Evolutionary conservation across 2,797 vertebrate species (phyloP).

Genomic region (Argya squamiceps): DNA sequence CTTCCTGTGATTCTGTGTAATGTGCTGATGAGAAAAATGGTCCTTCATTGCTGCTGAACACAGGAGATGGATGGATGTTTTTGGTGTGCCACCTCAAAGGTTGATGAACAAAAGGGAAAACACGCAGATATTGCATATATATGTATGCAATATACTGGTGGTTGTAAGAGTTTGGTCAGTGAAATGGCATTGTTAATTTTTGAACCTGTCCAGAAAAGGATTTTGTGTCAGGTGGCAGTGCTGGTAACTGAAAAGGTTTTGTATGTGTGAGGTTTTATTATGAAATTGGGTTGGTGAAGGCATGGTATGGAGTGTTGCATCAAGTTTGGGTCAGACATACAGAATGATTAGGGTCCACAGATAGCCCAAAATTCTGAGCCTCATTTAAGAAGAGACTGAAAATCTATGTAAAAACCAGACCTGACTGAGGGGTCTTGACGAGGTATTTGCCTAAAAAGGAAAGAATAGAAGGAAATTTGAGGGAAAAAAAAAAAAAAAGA

Average conservation of each 20-base stretch:
- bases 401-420: not conserved
- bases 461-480: not conserved
- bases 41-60: fast-evolving
- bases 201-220: not conserved
- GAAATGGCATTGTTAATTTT: not conserved
- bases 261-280: not conserved
- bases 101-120: not conserved
- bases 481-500: too few species aligned
- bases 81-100: not conserved
- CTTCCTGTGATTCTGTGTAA: not conserved
- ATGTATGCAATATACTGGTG: too few species aligned
- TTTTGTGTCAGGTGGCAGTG: not conserved
- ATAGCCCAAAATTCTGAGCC: not conserved
- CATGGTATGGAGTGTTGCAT: too few species aligned
- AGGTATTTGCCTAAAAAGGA: not conserved
- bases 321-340: not conserved
- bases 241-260: not conserved
- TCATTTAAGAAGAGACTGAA: not conserved
- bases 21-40: not conserved
- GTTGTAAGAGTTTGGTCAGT: not conserved
- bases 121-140: too few species aligned
- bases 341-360: not conserved
- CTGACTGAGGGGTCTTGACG: not conserved
- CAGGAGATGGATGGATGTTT: not conserved
- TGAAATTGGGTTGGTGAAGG: not conserved